Percentiles rank a stretch among this genome's conserved stretches.
Evolutionary conservation across 37 sponge, comb jelly and placozoan genomes (phyloP).

Genomic region (Halisarca cf. caerulea): DNA sequence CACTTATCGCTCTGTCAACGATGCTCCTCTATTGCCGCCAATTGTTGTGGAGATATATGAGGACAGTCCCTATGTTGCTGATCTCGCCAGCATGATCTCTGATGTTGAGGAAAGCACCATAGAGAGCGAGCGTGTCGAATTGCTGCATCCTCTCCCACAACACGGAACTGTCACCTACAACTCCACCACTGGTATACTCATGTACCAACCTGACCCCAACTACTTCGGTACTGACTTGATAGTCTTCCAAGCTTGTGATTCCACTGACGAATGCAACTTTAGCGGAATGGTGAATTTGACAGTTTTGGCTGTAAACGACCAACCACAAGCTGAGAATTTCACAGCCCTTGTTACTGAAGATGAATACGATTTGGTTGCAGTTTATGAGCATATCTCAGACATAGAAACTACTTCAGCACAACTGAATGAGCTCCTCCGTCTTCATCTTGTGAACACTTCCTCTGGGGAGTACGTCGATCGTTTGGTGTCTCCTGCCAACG

Average conservation of each 20-base stretch:
- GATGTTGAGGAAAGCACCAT: constrained; percentile 83
- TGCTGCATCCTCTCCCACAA: constrained; percentile 48
- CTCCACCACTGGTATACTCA: constrained; percentile 59
- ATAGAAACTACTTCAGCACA: not conserved
- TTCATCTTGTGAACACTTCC: constrained; percentile 35
- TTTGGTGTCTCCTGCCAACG: constrained; percentile 58
- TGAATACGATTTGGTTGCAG: constrained; percentile 76
- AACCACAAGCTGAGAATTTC: constrained; percentile 65
- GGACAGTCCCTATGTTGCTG: constrained; percentile 37
- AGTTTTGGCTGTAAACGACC: constrained; percentile 74
- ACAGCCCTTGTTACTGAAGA: constrained; percentile 66
- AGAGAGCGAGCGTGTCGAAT: constrained; percentile 30
- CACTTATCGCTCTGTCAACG: constrained; percentile 61
- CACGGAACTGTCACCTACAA: constrained; percentile 67
- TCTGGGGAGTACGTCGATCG: constrained; percentile 25
- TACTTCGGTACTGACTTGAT: constrained; percentile 67
- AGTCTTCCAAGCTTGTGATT: constrained; percentile 75
- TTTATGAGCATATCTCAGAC: not conserved
- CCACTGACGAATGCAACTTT: constrained; percentile 47
- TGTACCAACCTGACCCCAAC: constrained; percentile 54
- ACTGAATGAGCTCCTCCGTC: constrained; percentile 29
- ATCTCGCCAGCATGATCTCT: constrained; percentile 47
- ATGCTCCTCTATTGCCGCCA: constrained; percentile 64
- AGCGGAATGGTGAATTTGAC: constrained; percentile 48
- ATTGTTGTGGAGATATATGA: constrained; percentile 44